Evolutionary conservation across 2,888 invertebrate genomes (phyloP).

Genomic region (Eumacrocentrus americanus): DNA sequence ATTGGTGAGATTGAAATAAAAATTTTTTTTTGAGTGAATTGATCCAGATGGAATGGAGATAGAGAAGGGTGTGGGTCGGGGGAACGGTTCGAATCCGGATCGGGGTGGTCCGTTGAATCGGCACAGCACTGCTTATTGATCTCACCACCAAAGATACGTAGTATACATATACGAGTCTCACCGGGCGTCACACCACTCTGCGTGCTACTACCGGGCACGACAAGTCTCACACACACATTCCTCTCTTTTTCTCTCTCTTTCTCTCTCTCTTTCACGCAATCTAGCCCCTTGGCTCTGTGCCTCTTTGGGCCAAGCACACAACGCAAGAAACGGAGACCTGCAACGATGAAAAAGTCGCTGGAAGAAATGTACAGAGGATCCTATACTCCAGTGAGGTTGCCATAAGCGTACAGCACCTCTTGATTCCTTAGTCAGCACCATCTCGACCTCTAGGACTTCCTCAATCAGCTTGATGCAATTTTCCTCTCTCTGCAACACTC

Average conservation of each 20-base stretch:
- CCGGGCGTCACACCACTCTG: conserved; percentile 48
- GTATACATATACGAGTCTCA: conserved; percentile 52
- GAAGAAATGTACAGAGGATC: not conserved
- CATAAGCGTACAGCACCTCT: conserved; percentile 12
- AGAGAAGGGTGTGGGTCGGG: conserved; percentile 18
- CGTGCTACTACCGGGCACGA: conserved; percentile 31
- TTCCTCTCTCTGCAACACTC: too few relatives aligned
- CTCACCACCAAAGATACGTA: conserved; percentile 56
- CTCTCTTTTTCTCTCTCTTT: not conserved
- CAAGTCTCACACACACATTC: conserved; percentile 26
- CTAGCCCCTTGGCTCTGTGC: not conserved
- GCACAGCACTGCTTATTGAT: conserved; percentile 61
- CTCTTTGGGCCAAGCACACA: not conserved
- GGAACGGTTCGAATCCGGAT: conserved; percentile 29
- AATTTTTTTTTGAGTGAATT: conserved; percentile 4
- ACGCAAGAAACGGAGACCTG: not conserved
- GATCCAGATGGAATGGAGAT: conserved; percentile 18
- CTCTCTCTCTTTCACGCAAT: conserved; percentile 2
- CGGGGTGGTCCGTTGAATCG: conserved; percentile 40
- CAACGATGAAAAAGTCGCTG: not conserved
- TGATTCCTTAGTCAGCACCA: conserved; percentile 16
- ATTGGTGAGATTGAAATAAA: too few relatives aligned
- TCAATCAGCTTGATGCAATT: not conserved
- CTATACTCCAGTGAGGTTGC: not conserved
- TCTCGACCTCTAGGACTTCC: conserved; percentile 14